These are phyloP conservation scores for Manduca sexta DNA, from an alignment of 1,140 invertebrate species.

Conservation along the genomic window DNA sequence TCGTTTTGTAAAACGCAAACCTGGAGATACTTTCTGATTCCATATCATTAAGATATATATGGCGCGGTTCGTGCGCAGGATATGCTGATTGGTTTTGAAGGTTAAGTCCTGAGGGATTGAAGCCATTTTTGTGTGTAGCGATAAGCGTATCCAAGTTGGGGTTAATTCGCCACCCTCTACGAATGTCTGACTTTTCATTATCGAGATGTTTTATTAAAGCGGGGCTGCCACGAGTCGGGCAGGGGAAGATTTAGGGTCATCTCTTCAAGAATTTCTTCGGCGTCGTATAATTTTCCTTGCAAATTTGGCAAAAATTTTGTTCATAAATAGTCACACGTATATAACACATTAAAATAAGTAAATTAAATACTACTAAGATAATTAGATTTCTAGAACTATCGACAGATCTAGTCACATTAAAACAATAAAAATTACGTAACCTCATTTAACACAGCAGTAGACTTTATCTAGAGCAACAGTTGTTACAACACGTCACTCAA, in stretches of 20 bases:
- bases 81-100: constrained; percentile 39
- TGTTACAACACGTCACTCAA: no score
- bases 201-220: constrained; percentile 73
- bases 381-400: no score
- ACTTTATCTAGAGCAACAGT: no score
- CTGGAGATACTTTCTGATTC: constrained; percentile 69
- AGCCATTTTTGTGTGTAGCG: no score
- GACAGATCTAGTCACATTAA: no score
- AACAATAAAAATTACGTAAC: no score
- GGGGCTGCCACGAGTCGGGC: constrained; percentile 36
- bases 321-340: no score
- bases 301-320: no score
- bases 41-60: constrained; percentile 72
- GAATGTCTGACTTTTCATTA: constrained; percentile 73
- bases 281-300: not conserved
- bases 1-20: constrained; percentile 21
- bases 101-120: no score
- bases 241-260: constrained; percentile 52
- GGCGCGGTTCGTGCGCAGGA: constrained; percentile 33
- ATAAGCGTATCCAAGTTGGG: constrained; percentile 23
- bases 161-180: constrained; percentile 65
- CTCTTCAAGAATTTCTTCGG: constrained; percentile 9
- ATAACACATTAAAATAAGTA: no score
- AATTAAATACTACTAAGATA: no score
- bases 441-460: no score